phyloP scores from a whole-genome alignment of 2,888 invertebrate species.

The Agriopis marginaria region DNA sequence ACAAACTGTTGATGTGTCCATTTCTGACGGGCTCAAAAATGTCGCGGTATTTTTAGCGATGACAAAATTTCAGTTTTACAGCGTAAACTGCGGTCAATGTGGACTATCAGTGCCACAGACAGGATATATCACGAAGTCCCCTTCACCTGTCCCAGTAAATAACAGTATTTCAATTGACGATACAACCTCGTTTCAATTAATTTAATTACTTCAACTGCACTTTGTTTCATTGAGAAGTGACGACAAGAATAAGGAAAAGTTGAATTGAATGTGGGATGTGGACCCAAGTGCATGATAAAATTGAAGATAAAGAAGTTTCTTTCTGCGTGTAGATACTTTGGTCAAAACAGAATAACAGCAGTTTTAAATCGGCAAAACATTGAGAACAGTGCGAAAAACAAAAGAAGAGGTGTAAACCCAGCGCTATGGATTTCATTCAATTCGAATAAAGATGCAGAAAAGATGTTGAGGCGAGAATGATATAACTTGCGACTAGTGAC shows the following conservation, averaged over 20 bases:
- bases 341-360: too few relatives aligned
- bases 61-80: slow-evolving; percentile 3
- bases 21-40: slow-evolving; percentile 6
- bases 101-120: not conserved
- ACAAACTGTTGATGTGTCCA: slow-evolving; percentile 5
- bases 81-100: not conserved
- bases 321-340: too few relatives aligned
- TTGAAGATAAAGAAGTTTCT: too few relatives aligned
- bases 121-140: slow-evolving; percentile 9
- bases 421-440: too few relatives aligned
- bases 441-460: too few relatives aligned
- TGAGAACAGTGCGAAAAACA: too few relatives aligned
- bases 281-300: not conserved
- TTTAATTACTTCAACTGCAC: slow-evolving; percentile 50
- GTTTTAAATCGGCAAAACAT: too few relatives aligned
- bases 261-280: not conserved
- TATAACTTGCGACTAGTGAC: too few relatives aligned
- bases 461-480: too few relatives aligned
- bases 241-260: not conserved
- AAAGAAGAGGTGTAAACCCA: too few relatives aligned
- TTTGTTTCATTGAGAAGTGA: slow-evolving; percentile 41
- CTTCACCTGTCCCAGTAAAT: slow-evolving; percentile 25
- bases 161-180: slow-evolving; percentile 19
- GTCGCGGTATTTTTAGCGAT: slow-evolving; percentile 5
- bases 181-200: slow-evolving; percentile 36